Conservation (phyloP, 2,797 vertebrate species). For the Ctenosaura bakeri region DNA sequence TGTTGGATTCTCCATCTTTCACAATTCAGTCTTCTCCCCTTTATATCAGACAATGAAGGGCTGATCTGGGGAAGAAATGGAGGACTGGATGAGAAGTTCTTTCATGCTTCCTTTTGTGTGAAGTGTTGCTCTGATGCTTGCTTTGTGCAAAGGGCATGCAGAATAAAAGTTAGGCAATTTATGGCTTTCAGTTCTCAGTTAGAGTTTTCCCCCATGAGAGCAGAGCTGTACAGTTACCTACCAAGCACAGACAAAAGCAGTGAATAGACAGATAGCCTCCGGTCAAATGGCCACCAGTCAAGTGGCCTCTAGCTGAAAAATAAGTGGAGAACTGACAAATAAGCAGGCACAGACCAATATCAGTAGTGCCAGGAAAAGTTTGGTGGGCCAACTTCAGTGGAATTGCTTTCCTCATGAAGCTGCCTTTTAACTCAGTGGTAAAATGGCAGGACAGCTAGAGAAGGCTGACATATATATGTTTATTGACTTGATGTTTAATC, state of each 20-base stretch:
- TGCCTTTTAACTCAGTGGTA: background rate
- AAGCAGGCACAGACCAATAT: background rate
- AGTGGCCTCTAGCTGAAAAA: background rate
- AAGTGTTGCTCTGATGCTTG: slow-evolving; percentile 47
- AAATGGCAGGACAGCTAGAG: background rate
- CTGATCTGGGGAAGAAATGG: slow-evolving; percentile 24
- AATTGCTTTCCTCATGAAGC: background rate
- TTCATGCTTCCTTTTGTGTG: slow-evolving; percentile 56
- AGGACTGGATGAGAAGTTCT: slow-evolving; percentile 32
- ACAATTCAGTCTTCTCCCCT: slow-evolving; percentile 8
- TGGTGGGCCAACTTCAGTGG: background rate
- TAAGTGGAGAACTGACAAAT: slow-evolving; percentile 11
- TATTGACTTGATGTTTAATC: background rate
- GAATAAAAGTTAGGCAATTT: slow-evolving; percentile 45
- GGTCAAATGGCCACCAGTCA: background rate
- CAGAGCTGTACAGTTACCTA: background rate
- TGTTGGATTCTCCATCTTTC: slow-evolving; percentile 37
- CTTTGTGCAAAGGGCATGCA: slow-evolving; percentile 39
- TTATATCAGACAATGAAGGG: slow-evolving; percentile 50
- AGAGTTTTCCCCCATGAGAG: slow-evolving; percentile 32
- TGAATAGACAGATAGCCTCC: background rate
- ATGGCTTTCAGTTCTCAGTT: slow-evolving; percentile 47
- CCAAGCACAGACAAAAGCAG: background rate
- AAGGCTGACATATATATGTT: background rate
- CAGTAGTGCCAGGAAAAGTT: background rate